These are phyloP conservation scores for Intellagama lesueurii DNA, from an alignment of 2,797 vertebrate species.

Conservation along the genomic window DNA sequence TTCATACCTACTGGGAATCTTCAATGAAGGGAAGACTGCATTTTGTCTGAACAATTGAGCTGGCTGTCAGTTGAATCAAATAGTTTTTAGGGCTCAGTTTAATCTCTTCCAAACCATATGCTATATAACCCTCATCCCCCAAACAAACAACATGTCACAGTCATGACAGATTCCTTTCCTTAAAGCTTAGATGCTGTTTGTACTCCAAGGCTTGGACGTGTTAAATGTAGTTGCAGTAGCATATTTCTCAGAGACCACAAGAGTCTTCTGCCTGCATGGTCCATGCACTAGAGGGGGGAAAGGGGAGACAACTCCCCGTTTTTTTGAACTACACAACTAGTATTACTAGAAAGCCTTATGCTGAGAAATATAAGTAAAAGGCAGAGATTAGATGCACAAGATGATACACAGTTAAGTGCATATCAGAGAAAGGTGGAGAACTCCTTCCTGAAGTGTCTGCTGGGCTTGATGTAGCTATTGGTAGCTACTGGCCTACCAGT, in stretches of 20 bases:
- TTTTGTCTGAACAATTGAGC: constrained; percentile 22
- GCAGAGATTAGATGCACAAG: background rate
- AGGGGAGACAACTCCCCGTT: background rate
- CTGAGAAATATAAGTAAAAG: background rate
- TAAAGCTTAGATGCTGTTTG: constrained; percentile 6
- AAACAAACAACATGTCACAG: constrained; percentile 15
- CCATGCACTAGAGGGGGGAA: background rate
- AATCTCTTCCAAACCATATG: constrained; percentile 30
- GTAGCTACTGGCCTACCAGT: too few species aligned
- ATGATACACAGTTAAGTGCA: too few species aligned
- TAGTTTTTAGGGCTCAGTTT: constrained; percentile 22
- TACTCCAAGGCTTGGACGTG: background rate
- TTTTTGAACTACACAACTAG: background rate
- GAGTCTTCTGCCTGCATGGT: background rate
- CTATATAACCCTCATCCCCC: constrained; percentile 13
- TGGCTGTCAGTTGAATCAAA: constrained; percentile 22
- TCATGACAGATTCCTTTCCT: constrained; percentile 7
- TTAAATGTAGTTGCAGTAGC: background rate
- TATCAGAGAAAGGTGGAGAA: background rate
- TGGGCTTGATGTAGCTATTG: background rate
- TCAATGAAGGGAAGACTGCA: constrained; percentile 9
- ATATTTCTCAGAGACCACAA: background rate
- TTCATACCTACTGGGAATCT: background rate
- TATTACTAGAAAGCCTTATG: background rate
- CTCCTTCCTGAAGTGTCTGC: background rate